Conservation (phyloP, 2,888 invertebrate genomes). For the Spodoptera littoralis region DNA sequence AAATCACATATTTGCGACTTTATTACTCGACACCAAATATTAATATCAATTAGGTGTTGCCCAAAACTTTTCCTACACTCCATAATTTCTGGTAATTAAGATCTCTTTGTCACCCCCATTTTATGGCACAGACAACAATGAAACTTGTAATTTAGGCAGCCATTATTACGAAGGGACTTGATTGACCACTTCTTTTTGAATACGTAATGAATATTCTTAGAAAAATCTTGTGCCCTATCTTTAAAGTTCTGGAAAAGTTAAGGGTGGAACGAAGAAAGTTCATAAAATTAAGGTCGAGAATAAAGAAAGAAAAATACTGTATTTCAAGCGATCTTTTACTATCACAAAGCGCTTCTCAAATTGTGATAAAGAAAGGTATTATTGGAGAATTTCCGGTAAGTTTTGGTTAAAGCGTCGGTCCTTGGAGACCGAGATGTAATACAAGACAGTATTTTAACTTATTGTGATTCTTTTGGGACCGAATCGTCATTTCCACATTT, state of each 20-base stretch:
- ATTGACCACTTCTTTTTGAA: slow-evolving; percentile 35
- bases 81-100: slow-evolving; percentile 35
- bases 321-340: slow-evolving; percentile 8
- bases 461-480: slow-evolving; percentile 1
- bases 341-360: slow-evolving; percentile 21
- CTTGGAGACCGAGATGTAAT: slow-evolving; percentile 15
- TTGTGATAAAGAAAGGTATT: slow-evolving; percentile 21
- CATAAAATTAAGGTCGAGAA: slow-evolving; percentile 1
- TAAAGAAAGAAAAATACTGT: slow-evolving; percentile 13
- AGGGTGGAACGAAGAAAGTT: not conserved
- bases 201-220: slow-evolving; percentile 33
- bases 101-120: slow-evolving; percentile 39
- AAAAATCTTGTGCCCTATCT: slow-evolving; percentile 9
- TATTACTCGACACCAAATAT: slow-evolving; percentile 27
- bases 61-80: slow-evolving; percentile 16
- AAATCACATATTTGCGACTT: slow-evolving; percentile 21
- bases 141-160: slow-evolving; percentile 25
- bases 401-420: slow-evolving; percentile 5
- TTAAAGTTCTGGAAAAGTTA: slow-evolving; percentile 26
- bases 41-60: slow-evolving; percentile 29
- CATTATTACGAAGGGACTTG: slow-evolving; percentile 28
- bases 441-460: slow-evolving; percentile 4
- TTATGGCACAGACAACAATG: slow-evolving; percentile 34
- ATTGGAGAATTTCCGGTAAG: slow-evolving; percentile 26
- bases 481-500: not conserved